phyloP scores from a whole-genome alignment of 64 coral and sea anemone species.

The Dendrophyllia cribrosa region DNA sequence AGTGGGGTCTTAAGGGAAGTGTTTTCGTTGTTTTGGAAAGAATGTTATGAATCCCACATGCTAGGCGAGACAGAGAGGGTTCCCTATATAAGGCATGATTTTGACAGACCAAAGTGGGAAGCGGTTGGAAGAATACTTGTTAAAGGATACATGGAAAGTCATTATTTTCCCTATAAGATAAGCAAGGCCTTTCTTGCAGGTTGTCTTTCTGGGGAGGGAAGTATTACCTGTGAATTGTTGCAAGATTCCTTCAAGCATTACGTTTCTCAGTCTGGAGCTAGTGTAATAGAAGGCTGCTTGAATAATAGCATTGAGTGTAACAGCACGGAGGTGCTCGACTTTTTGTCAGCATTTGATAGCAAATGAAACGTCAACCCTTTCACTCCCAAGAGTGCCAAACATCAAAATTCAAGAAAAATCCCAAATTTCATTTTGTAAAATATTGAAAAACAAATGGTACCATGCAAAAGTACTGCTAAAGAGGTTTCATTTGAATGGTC shows the following conservation, averaged over 20 bases:
- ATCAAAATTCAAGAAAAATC: neutral
- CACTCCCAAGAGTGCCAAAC: no score
- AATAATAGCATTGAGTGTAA: neutral
- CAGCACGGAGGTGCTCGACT: neutral
- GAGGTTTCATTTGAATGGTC: no score
- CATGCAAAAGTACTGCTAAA: no score
- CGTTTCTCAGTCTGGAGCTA: slow-evolving; percentile 3
- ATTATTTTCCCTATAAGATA: neutral
- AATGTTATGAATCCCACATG: slow-evolving; percentile 3
- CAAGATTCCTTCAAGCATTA: slow-evolving; percentile 12
- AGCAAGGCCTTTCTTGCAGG: neutral
- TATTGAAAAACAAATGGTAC: no score
- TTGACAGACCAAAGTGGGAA: neutral
- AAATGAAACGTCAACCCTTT: neutral
- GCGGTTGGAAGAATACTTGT: neutral
- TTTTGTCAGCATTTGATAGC: slow-evolving; percentile 22
- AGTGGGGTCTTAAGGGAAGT: slow-evolving; percentile 8
- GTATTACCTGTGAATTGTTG: neutral
- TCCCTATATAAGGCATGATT: neutral
- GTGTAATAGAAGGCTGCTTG: slow-evolving; percentile 21
- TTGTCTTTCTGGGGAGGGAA: slow-evolving; percentile 15
- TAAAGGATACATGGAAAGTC: neutral
- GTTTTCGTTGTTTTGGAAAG: slow-evolving; percentile 3
- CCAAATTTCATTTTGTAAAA: no score
- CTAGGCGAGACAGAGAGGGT: slow-evolving; percentile 8